Evolutionary conservation across 2,113 vertebrate genomes (phyloP), one percentile per base, ranked within the genome.

Genomic region (Heterocephalus glaber): DNA sequence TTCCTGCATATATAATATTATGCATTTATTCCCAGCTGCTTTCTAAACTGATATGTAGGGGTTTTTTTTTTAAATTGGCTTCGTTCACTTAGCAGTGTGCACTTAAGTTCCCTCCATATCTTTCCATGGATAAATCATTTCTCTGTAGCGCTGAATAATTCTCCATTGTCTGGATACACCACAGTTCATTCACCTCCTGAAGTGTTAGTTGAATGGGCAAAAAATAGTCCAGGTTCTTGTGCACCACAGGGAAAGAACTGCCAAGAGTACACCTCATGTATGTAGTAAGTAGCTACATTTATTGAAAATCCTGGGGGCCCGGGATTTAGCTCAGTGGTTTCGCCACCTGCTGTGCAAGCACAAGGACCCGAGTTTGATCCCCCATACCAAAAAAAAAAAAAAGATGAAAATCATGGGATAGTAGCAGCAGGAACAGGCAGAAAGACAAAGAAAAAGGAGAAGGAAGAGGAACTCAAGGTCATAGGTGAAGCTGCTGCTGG

Each of bases 11-110:
- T 26, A 68, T 63, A 84, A 66, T n/a, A 66, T 49, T n/a, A 79
- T 28, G 28, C 35, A 74, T 91, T 95, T 74, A 65, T 72, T 87
- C 54, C 60, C 61, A 30, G 63, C n/a, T 84, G 89, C 93, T 92
- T 94, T 95, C 86, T 47, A 86, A 63, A 89, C 58, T 44, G 33
- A 74, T 26, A 26, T 10, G 20, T 38, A 38, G 33, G 65, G 65
- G 9, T 20, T 68, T 65, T 35, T 54, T n/a, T n/a, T n/a, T n/a
- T n/a, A n/a, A 47, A 72, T 30, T 47, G 60, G 54, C 80, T 74
- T 61, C 33, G 30, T 60, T 84, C 80, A 38, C 54, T 49, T 47
- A 49, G 60, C 65, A 30, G 38, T 28, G 44, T 74, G 22, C 38
- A 44, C 41, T 58, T 58, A 84, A n/a, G 20, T 74, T 60, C 70